These are phyloP conservation scores for Gyrodactylus salaris DNA, from an alignment of 1,140 invertebrate genomes.

Conservation along the genomic window DNA sequence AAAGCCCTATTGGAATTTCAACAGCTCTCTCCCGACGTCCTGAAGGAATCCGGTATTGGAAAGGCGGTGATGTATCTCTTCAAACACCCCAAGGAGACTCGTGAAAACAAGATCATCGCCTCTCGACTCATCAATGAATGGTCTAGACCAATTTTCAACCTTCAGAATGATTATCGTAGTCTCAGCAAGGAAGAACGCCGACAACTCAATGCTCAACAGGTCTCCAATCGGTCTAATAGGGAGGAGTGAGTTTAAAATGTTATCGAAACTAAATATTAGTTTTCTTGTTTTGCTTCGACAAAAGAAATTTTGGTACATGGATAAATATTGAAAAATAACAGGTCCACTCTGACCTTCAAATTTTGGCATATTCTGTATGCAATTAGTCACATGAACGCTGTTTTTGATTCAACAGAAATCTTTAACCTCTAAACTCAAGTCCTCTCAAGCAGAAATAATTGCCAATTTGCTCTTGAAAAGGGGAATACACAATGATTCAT, in stretches of 20 bases:
- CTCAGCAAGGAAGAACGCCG: constrained; percentile 4
- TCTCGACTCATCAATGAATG: constrained; percentile 41
- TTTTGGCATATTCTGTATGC: no score
- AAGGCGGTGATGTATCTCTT: constrained; percentile 97
- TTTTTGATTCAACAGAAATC: no score
- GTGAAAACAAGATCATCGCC: constrained; percentile 54
- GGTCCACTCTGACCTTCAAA: no score
- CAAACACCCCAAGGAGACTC: constrained; percentile 85
- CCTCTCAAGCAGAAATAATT: no score
- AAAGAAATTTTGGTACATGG: no score
- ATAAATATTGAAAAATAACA: no score
- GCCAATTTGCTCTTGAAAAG: no score
- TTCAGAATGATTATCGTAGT: background rate
- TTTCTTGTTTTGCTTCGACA: no score
- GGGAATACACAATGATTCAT: no score
- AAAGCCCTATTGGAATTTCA: constrained; percentile 58
- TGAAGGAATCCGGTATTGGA: constrained; percentile 73
- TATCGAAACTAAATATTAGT: constrained; percentile 5
- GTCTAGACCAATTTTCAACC: constrained; percentile 7
- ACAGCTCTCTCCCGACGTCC: constrained; percentile 41
- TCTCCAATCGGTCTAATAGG: background rate
- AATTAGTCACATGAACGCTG: no score
- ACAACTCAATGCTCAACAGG: background rate
- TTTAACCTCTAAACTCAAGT: no score
- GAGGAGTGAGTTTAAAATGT: no score